Evolutionary conservation across 1,140 invertebrate species (phyloP), one percentile per base, ranked within the genome.

Genomic region (Zaprionus lachaisei): DNA sequence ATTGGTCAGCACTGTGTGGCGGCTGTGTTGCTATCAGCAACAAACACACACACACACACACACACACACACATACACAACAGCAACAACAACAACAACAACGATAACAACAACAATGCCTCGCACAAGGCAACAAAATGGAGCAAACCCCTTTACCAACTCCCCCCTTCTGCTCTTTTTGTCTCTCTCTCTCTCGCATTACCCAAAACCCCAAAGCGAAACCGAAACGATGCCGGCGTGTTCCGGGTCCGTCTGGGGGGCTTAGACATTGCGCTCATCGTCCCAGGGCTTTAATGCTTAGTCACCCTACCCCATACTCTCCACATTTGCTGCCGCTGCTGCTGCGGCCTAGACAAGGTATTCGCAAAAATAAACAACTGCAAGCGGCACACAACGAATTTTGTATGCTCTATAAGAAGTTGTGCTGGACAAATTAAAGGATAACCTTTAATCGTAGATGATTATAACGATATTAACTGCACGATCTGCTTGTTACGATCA

Each of bases 1-100:
- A 87, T 86, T 62, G 83, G 83, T 83, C 83, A 86, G 80, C 63
- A 20, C 60, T 60, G 67, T 71, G 72, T 11, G 15, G 41, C 55
- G 72, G 72, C 24, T 44, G 72, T 65, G 72, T 65, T 47, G 73
- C 69, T 76, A 76, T 72, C 73, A 61, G 34, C n/a, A 56, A 14
- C 73, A 76, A 64, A 64, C 44, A 38, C 28, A 38, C 28, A 28
- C 34, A 7, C 6, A 7, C 62, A 65, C 22, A 24, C 22, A 9
- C 65, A 34, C 20, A 64, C 44, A 38, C 28, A 38, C 28, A 7
- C 62, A 65, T 4, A 24, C 24, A 9, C 65, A 34, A 38, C n/a
- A 20, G 26, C 11, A 22, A 37, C 57, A 54, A 58, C 34, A 38
- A 37, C 57, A 44, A 58, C 26, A 38, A 57, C 49, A 51, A 12